Conservation (phyloP, 2,888 invertebrate genomes). For the Pecten maximus region DNA sequence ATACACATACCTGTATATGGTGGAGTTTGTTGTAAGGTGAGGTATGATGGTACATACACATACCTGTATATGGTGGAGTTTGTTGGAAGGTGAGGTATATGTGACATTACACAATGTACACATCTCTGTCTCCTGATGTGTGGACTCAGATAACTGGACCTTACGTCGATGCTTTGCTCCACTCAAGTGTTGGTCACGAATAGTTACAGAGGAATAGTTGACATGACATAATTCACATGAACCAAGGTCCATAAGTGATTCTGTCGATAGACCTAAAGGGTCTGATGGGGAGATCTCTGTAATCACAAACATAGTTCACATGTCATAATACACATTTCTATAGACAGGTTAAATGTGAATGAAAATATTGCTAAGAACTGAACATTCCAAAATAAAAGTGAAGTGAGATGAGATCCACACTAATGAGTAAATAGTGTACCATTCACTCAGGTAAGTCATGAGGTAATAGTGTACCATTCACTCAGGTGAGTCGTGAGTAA, state of each 20-base stretch:
- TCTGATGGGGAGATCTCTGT: not conserved
- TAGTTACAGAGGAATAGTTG: not conserved
- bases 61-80: not conserved
- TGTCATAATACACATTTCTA: no score
- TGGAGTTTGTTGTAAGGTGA: no score
- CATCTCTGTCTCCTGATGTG: not conserved
- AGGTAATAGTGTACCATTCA: no score
- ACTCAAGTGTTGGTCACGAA: not conserved
- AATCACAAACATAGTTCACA: not conserved
- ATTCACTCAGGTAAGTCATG: no score
- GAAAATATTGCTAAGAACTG: no score
- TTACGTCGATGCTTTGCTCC: not conserved
- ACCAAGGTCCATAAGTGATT: not conserved
- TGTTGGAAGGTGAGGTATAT: not conserved
- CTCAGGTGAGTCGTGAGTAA: no score
- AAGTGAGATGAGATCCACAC: no score
- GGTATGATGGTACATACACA: no score
- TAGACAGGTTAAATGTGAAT: no score
- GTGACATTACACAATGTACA: not conserved
- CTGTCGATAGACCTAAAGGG: not conserved
- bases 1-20: not conserved
- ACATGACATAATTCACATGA: not conserved
- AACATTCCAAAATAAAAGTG: no score
- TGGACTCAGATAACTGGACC: not conserved
- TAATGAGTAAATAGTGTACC: no score